Evolutionary conservation across 2,113 vertebrate species (phyloP).

Genomic region (Edolisoma coerulescens): DNA sequence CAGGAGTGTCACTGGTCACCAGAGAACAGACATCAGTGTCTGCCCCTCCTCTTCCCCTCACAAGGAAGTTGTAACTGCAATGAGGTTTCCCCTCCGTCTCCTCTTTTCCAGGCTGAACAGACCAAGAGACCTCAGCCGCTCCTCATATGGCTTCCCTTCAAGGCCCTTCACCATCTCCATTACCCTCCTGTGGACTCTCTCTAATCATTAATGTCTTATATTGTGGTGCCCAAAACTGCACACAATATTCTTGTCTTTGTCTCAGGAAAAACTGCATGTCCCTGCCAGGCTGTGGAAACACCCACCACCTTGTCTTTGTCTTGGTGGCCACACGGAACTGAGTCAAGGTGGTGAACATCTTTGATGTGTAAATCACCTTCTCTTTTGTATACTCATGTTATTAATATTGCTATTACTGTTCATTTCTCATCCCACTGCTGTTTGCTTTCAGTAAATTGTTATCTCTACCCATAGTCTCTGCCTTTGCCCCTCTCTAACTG

Average conservation of each 20-base stretch:
- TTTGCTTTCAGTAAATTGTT: neutral
- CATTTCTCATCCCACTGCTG: neutral
- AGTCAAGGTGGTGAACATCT: neutral
- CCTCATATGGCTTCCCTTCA: neutral
- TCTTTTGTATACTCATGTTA: neutral
- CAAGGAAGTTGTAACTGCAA: accelerated
- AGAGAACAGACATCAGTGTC: neutral
- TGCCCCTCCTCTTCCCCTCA: neutral
- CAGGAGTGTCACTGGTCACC: neutral
- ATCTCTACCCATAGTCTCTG: neutral
- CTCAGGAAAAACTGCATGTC: neutral
- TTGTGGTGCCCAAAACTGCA: neutral
- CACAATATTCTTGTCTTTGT: neutral
- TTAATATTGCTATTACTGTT: neutral
- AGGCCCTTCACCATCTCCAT: neutral
- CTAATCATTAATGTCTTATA: neutral
- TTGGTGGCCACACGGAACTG: neutral
- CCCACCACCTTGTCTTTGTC: neutral
- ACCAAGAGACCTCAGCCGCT: accelerated
- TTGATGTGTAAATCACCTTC: neutral
- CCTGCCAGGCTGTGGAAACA: neutral
- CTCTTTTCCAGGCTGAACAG: neutral
- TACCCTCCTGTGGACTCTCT: neutral
- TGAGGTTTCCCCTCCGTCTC: neutral
- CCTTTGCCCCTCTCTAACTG: neutral